Percentiles rank a stretch among this genome's conserved stretches.
phyloP scores from a whole-genome alignment of 2,113 vertebrate species.

The Siniperca chuatsi region DNA sequence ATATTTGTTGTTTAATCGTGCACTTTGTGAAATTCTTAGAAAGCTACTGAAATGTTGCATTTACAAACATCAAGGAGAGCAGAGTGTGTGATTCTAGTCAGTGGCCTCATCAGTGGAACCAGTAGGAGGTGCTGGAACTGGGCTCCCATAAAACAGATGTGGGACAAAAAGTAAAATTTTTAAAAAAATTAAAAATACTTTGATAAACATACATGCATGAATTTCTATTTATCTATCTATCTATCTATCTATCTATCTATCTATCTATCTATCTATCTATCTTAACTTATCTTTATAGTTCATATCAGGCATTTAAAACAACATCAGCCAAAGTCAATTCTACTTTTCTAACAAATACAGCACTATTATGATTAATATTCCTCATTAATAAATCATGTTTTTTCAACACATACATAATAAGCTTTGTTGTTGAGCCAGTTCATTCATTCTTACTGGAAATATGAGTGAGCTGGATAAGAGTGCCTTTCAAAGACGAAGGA shows the following conservation, averaged over 20 bases:
- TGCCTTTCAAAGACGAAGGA: slow-evolving; percentile 5
- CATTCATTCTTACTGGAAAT: background rate
- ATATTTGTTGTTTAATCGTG: background rate
- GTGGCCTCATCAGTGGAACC: slow-evolving; percentile 79
- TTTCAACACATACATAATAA: background rate
- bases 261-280: background rate
- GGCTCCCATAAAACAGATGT: slow-evolving; percentile 45
- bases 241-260: too few relatives aligned
- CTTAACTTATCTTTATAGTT: background rate
- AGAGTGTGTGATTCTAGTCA: background rate
- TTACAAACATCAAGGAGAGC: background rate
- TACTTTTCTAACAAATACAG: too few relatives aligned
- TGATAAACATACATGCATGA: background rate
- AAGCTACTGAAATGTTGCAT: background rate
- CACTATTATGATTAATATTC: background rate
- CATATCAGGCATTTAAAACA: background rate
- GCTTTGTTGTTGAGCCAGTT: background rate
- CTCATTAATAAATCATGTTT: background rate
- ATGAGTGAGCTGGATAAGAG: slow-evolving; percentile 2
- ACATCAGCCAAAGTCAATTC: background rate
- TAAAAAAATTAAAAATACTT: background rate
- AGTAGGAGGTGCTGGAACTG: slow-evolving; percentile 83
- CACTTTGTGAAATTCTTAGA: background rate
- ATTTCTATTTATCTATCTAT: background rate
- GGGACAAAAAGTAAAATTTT: background rate